Base-by-base conservation (phyloP, 2,797 vertebrate species). In the Oreochromis mossambicus region DNA sequence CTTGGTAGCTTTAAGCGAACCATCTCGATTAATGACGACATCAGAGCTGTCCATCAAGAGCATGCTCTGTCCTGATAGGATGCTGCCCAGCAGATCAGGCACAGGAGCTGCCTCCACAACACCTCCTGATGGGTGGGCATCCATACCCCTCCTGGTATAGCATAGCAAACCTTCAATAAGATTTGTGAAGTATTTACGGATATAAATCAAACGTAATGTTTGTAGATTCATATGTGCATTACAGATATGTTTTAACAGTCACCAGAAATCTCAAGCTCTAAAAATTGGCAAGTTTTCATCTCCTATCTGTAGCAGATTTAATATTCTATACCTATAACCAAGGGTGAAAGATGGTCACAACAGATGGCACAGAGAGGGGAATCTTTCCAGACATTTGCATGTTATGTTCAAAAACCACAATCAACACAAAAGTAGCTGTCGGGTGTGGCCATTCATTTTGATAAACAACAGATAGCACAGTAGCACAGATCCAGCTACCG, bases 21-120 rank as follows among this genome's bases (percentile, higher is more conserved):
- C 99, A 51, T 99, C 98, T 52, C 98, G 96, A 92, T 98, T 98
- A 92, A 99, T 99, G 83, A 98, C 91, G 4, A 99, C 94, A 84
- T 98, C 97, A 0, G 97, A 97, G 81, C 98, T 96, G 86, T 97
- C 98, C 98, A 99, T 97, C 95, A 99, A 93, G 26, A 99, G 97
- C 24, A 99, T 92, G 94, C 96, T 99, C 94, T 99, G 99, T 83
- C 97, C 97, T 1, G 97, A 97, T 29, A 99, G 93, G 91, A 99
- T 99, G 91, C 98, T 99, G 73, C 98, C 98, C 85, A 99, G 91
- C 38, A 99, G 96, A 93, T 99, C 99, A 5, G 98, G 97, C 24
- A 97, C 97, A 3, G 98, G 96, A 5, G 97, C 94, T 6, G 95
- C 91, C 83, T 97, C 97, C 46, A 95, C 93, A 17, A 96, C 95